Percentiles rank a stretch among this genome's conserved stretches.
Evolutionary conservation across 2,113 vertebrate species (phyloP).

Genomic region (Naja naja): DNA sequence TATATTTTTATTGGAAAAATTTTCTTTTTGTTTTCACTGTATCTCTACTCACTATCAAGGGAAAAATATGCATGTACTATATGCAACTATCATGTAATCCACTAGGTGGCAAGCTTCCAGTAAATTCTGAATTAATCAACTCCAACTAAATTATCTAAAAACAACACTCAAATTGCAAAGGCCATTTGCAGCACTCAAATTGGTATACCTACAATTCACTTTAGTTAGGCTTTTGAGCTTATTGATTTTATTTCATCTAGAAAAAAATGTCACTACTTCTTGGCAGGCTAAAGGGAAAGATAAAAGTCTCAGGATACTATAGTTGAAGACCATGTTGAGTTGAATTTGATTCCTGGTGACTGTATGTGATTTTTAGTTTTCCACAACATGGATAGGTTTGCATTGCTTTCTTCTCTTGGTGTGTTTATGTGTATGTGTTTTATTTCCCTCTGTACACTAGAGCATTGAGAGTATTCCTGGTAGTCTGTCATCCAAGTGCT

Average conservation of each 20-base stretch:
- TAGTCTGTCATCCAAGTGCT: too few species aligned
- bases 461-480: background rate
- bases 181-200: constrained; percentile 25
- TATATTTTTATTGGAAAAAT: background rate
- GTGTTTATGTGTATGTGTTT: background rate
- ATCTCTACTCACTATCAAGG: background rate
- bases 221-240: constrained; percentile 39
- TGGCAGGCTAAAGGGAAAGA: background rate
- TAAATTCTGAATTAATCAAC: constrained; percentile 49
- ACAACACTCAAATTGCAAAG: constrained; percentile 13
- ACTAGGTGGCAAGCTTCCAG: constrained; percentile 69
- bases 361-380: background rate
- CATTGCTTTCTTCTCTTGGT: background rate
- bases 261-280: constrained; percentile 17
- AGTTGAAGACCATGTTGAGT: background rate
- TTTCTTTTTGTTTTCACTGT: background rate
- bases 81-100: constrained; percentile 57
- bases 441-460: background rate
- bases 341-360: background rate
- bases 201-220: constrained; percentile 3
- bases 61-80: constrained; percentile 46
- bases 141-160: background rate
- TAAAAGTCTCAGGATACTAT: background rate
- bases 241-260: background rate
- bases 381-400: background rate